phyloP scores from a whole-genome alignment of 2,797 vertebrate genomes.

The Sparidentex hasta region DNA sequence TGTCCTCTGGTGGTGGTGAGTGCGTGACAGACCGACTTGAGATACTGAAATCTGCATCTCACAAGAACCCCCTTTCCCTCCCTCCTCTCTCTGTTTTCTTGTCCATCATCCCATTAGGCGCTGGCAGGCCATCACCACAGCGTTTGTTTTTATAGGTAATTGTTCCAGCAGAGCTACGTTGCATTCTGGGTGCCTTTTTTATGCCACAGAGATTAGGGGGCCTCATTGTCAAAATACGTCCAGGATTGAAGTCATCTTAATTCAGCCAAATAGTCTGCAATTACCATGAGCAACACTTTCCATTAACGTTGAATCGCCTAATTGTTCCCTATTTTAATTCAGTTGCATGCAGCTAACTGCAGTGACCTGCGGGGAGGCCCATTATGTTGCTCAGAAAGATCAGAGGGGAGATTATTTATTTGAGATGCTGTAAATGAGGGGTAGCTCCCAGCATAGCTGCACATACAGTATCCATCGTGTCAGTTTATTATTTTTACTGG shows the following conservation, averaged over 20 bases:
- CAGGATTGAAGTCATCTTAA: slow-evolving; percentile 51
- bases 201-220: slow-evolving; percentile 58
- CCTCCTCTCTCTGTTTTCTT: slow-evolving; percentile 38
- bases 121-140: slow-evolving; percentile 48
- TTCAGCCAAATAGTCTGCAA: slow-evolving; percentile 58
- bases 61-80: slow-evolving; percentile 21
- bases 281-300: slow-evolving; percentile 78
- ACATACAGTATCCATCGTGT: slow-evolving; percentile 62
- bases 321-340: slow-evolving; percentile 59
- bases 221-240: slow-evolving; percentile 68
- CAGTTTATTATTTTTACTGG: slow-evolving; percentile 72
- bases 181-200: slow-evolving; percentile 45
- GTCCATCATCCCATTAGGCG: slow-evolving; percentile 60
- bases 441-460: slow-evolving; percentile 55
- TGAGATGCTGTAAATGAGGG: slow-evolving; percentile 68
- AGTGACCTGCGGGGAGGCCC: slow-evolving; percentile 36
- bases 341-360: slow-evolving; percentile 44
- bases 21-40: slow-evolving; percentile 32
- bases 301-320: slow-evolving; percentile 67
- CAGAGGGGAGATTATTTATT: slow-evolving; percentile 66
- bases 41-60: slow-evolving; percentile 25
- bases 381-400: slow-evolving; percentile 53
- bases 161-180: slow-evolving; percentile 60
- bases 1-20: slow-evolving; percentile 44
- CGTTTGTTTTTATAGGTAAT: slow-evolving; percentile 74